These are phyloP conservation scores for Dynastes hyllus DNA, from an alignment of 2,888 invertebrate species.

Conservation along the genomic window DNA sequence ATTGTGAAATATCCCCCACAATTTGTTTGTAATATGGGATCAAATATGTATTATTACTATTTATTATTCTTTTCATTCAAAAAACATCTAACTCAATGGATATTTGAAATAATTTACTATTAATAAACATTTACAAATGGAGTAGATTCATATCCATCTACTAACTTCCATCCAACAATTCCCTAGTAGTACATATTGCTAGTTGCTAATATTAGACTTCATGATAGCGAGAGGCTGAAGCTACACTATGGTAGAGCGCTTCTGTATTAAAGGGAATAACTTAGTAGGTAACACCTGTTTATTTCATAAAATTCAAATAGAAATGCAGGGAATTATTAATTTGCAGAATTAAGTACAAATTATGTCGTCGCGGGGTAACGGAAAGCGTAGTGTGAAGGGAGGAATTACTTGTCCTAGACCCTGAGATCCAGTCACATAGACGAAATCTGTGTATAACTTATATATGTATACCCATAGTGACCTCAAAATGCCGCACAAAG, in stretches of 20 bases:
- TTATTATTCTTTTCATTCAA: no score
- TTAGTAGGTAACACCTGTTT: constrained; percentile 66
- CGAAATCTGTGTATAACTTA: neutral
- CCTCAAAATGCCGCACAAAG: constrained; percentile 33
- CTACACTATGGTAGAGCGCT: neutral
- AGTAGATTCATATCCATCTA: no score
- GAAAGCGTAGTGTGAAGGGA: neutral
- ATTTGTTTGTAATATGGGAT: no score
- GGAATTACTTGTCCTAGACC: neutral
- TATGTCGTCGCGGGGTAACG: constrained; percentile 54
- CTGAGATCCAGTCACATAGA: neutral
- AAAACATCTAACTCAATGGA: constrained; percentile 15
- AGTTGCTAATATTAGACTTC: constrained; percentile 32
- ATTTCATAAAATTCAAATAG: constrained; percentile 65
- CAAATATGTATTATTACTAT: no score
- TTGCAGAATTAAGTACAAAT: constrained; percentile 63
- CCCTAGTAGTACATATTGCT: constrained; percentile 33
- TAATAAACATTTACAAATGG: constrained; percentile 49
- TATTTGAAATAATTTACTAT: constrained; percentile 53
- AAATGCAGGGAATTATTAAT: constrained; percentile 66
- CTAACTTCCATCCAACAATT: no score
- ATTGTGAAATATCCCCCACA: no score
- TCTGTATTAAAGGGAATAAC: constrained; percentile 63
- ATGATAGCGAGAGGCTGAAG: no score
- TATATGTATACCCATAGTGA: constrained; percentile 8